Evolutionary conservation across 2,113 vertebrate species (phyloP).

Genomic region (Heliornis fulica): DNA sequence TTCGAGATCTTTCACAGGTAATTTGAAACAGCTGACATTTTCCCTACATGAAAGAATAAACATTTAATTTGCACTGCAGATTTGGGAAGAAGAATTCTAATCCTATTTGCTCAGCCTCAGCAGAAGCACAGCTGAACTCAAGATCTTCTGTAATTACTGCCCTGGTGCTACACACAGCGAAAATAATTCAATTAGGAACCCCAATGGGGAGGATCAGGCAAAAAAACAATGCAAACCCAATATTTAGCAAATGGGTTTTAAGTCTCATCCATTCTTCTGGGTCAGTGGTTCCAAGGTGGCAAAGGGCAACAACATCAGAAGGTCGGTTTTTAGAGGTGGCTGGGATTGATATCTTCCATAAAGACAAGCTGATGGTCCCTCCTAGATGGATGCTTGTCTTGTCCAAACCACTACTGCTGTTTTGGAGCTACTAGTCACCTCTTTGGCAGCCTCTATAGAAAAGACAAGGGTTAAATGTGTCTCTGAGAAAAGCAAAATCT

Average conservation of each 20-base stretch:
- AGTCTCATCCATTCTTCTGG: neutral
- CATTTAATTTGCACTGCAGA: conserved; percentile 57
- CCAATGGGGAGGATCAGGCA: neutral
- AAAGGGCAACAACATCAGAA: neutral
- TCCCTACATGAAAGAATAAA: conserved; percentile 66
- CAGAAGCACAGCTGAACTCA: neutral
- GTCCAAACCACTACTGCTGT: neutral
- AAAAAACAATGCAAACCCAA: neutral
- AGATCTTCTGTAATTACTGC: neutral
- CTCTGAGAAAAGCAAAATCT: neutral
- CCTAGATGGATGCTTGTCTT: neutral
- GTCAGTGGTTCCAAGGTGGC: neutral
- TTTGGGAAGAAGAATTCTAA: conserved; percentile 54
- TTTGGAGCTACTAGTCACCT: neutral
- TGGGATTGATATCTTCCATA: neutral
- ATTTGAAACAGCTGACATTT: conserved; percentile 52
- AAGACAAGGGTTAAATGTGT: neutral
- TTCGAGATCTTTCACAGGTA: neutral
- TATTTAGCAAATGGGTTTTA: neutral
- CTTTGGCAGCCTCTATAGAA: neutral
- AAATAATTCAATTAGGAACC: conserved; percentile 1
- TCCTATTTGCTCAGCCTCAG: conserved; percentile 35
- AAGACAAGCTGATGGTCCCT: neutral
- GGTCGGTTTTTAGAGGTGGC: rapidly evolving
- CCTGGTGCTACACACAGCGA: rapidly evolving